Conservation (phyloP, 2,888 invertebrate species). For the Apeira syringaria region DNA sequence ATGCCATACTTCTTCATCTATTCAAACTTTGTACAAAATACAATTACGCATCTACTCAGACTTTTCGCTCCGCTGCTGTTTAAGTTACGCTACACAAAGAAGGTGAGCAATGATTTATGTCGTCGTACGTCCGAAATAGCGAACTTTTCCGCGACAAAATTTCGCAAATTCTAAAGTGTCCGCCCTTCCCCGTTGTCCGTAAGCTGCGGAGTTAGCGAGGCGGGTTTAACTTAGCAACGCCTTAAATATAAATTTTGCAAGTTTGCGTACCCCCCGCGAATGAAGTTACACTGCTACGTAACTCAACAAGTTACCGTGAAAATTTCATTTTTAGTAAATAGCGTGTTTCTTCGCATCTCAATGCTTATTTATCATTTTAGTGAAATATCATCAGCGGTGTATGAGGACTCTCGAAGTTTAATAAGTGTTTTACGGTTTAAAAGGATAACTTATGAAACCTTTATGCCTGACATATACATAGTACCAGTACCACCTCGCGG, state of each 20-base stretch:
- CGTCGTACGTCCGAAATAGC: constrained; percentile 54
- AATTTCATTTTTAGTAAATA: constrained; percentile 39
- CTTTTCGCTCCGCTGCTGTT: constrained; percentile 32
- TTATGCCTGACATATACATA: no score
- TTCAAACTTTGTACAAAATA: constrained; percentile 19
- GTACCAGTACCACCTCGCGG: no score
- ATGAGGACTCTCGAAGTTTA: not conserved
- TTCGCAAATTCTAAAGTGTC: constrained; percentile 78
- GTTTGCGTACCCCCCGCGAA: constrained; percentile 57
- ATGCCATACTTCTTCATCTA: no score
- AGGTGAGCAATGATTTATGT: constrained; percentile 66
- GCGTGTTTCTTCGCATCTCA: constrained; percentile 3
- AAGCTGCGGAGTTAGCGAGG: constrained; percentile 63
- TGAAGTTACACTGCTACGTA: constrained; percentile 66
- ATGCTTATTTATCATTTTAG: no score
- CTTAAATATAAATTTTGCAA: constrained; percentile 78
- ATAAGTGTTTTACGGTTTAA: not conserved
- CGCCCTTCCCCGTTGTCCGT: constrained; percentile 60
- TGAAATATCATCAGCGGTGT: not conserved
- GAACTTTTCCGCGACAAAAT: constrained; percentile 69
- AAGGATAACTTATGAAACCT: no score
- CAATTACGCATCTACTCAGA: constrained; percentile 27
- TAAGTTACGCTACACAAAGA: constrained; percentile 52
- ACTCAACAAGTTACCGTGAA: constrained; percentile 69
- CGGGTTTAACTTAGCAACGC: constrained; percentile 70